These are phyloP conservation scores for Candoia aspera DNA, from an alignment of 2,113 vertebrate species.

Conservation along the genomic window DNA sequence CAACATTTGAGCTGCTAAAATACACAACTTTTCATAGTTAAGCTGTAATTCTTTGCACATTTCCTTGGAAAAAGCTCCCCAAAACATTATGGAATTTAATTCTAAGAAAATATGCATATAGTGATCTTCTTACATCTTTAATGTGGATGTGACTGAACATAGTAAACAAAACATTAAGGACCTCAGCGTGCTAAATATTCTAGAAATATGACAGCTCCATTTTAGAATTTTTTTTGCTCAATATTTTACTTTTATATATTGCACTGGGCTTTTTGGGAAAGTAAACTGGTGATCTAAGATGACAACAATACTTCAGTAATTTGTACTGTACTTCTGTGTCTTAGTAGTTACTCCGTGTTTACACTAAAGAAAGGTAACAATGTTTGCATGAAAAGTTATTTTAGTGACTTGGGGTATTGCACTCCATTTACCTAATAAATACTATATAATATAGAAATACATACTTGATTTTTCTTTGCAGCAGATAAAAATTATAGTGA, in stretches of 20 bases:
- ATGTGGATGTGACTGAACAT: background rate
- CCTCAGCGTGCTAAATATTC: background rate
- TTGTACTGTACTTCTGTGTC: background rate
- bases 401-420: background rate
- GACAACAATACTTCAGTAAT: background rate
- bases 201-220: background rate
- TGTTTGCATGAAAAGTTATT: background rate
- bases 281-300: background rate
- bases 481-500: conserved; percentile 43
- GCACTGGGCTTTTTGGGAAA: background rate
- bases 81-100: background rate
- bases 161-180: background rate
- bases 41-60: background rate
- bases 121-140: background rate
- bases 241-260: background rate
- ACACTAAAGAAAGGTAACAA: background rate
- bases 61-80: background rate
- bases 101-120: background rate
- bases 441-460: conserved; percentile 30
- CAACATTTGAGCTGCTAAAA: background rate
- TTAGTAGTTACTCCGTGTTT: background rate
- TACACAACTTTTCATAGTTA: background rate
- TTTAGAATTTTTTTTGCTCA: background rate
- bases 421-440: conserved; percentile 13
- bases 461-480: conserved; percentile 59